These are phyloP conservation scores for Epinotia ramella DNA, from an alignment of 2,888 invertebrate genomes.

Conservation along the genomic window DNA sequence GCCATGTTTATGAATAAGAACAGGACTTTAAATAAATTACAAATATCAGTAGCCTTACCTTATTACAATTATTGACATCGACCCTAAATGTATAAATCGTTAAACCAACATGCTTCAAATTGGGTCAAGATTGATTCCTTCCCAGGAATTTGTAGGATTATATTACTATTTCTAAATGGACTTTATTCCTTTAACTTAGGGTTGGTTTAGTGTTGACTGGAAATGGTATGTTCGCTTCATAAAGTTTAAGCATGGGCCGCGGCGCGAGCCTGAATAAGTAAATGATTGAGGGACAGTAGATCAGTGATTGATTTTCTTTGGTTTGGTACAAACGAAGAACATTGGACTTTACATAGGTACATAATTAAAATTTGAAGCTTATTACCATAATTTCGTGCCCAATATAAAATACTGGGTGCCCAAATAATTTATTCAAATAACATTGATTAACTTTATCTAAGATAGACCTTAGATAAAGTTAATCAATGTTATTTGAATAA, in stretches of 20 bases:
- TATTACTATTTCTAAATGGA: constrained; percentile 5
- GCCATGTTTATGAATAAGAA: too few relatives aligned
- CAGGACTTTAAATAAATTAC: too few relatives aligned
- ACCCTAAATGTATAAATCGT: constrained; percentile 20
- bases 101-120: constrained; percentile 28
- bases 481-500: too few relatives aligned
- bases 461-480: too few relatives aligned
- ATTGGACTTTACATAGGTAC: neutral
- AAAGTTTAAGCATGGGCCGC: constrained; percentile 63
- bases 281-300: constrained; percentile 71
- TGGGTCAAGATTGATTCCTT: constrained; percentile 41
- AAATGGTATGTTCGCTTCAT: constrained; percentile 59
- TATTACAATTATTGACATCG: neutral
- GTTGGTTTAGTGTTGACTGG: constrained; percentile 9
- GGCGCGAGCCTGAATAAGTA: constrained; percentile 75
- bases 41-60: neutral
- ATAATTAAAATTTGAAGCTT: too few relatives aligned
- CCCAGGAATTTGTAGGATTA: constrained; percentile 3
- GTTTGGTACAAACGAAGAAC: constrained; percentile 49
- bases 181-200: constrained; percentile 17
- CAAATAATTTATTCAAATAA: too few relatives aligned
- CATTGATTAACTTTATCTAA: too few relatives aligned
- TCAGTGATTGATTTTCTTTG: constrained; percentile 70
- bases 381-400: too few relatives aligned
- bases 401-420: too few relatives aligned